A percentile compares a stretch with the other conserved stretches of the same genome.
phyloP scores from a whole-genome alignment of 2,888 invertebrate genomes.

The Cheilosia scutellata region DNA sequence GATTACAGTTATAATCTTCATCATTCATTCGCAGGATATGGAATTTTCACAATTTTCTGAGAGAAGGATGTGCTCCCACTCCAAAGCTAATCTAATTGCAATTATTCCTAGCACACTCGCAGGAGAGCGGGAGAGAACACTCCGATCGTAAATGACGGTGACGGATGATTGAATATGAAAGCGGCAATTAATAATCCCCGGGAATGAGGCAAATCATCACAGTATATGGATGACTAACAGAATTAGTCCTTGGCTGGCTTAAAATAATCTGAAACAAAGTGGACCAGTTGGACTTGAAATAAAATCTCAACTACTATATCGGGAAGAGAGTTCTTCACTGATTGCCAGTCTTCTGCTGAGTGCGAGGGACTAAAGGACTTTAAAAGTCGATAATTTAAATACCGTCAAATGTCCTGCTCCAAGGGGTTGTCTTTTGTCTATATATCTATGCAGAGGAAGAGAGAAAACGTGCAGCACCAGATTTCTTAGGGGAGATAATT shows the following conservation, averaged over 20 bases:
- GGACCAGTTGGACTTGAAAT: constrained; percentile 22
- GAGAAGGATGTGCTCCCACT: neutral
- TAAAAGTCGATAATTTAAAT: constrained; percentile 59
- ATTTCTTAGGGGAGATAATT: constrained; percentile 72
- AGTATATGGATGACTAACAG: constrained; percentile 24
- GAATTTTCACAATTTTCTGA: constrained; percentile 25
- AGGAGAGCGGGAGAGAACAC: neutral
- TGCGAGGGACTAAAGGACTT: constrained; percentile 48
- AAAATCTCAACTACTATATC: constrained; percentile 30
- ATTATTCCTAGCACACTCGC: constrained; percentile 49
- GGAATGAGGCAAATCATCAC: constrained; percentile 5
- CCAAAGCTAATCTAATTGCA: constrained; percentile 66
- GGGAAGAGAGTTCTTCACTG: constrained; percentile 3
- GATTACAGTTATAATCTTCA: constrained; percentile 64
- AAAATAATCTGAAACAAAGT: constrained; percentile 42
- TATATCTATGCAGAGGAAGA: neutral
- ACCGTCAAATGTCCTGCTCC: constrained; percentile 59
- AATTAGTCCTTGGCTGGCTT: constrained; percentile 52
- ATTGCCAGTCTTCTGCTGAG: neutral
- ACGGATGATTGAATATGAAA: constrained; percentile 73
- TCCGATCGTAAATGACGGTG: constrained; percentile 65
- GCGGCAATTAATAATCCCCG: constrained; percentile 71
- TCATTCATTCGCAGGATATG: constrained; percentile 67
- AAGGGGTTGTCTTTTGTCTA: neutral
- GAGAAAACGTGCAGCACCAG: constrained; percentile 40